Evolutionary conservation across 2,888 invertebrate species (phyloP), one percentile per base, ranked within the genome.

Genomic region (Portevinia maculata): DNA sequence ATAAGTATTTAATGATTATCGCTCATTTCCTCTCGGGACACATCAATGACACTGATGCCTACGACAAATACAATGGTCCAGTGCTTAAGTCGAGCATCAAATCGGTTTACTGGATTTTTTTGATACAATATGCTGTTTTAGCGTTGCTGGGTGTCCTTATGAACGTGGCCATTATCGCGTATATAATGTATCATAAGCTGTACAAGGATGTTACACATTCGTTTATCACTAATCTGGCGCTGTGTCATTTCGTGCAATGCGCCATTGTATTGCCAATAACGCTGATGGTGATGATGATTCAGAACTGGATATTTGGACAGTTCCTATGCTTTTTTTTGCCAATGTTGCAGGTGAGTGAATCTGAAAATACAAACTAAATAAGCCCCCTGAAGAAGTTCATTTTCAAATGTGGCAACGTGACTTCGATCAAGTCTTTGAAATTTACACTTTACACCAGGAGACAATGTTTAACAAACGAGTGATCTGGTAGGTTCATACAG

Each of bases 291-390:
- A 91, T 95, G 86, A 90, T 95, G 39, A 91, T 95, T 74, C 93
- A 94, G 87, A 94, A 95, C 88, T 95, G 95, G 95, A 91, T 95
- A 78, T 93, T 94, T 86, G 95, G 95, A 6, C 93, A 94, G 85
- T 93, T 94, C 85, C 88, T 95, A 79, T 95, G 95, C 89, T 94
- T 93, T 87, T 94, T 94, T 87, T 88, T 95, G 85, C 95, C 95
- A 0, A 94, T 95, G 93, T 87, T 95, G 86, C 95, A 95, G 92
- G 94, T 94, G 87, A 90, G 92, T 88, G 41, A n/a, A n/a, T n/a
- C n/a, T n/a, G n/a, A n/a, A n/a, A n/a, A n/a, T n/a, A n/a, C n/a
- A n/a, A n/a, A n/a, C n/a, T n/a, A n/a, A n/a, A n/a, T n/a, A n/a
- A n/a, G n/a, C n/a, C n/a, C n/a, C n/a, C n/a, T n/a, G n/a, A n/a